A percentile compares a stretch with the other conserved stretches of the same genome.
Conservation (phyloP, 2,888 invertebrate species). For the Scaptomyza cyrtandrae region DNA sequence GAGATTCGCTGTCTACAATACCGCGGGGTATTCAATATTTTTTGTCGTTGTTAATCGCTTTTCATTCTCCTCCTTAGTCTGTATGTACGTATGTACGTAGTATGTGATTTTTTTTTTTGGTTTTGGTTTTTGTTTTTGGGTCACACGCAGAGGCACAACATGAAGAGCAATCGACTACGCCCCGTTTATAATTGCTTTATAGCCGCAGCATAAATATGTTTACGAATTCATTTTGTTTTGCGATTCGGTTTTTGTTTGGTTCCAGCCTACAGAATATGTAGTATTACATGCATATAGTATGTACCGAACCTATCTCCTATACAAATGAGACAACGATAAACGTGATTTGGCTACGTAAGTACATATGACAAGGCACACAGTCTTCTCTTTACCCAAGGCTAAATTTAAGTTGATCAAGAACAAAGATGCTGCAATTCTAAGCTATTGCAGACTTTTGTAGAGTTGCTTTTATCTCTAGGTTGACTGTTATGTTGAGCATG, state of each 20-base stretch:
- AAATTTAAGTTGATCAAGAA: conserved; percentile 1
- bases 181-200: conserved; percentile 78
- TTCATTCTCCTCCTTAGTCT: conserved; percentile 14
- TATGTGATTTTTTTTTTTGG: conserved; percentile 4
- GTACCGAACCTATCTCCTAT: conserved; percentile 7
- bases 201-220: conserved; percentile 59
- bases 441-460: no score
- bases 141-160: conserved; percentile 21
- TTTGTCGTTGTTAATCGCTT: conserved; percentile 45
- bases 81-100: conserved; percentile 1
- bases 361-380: conserved; percentile 4
- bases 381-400: neutral
- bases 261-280: conserved; percentile 32
- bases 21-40: conserved; percentile 53
- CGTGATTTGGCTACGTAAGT: conserved; percentile 56
- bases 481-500: neutral
- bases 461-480: neutral
- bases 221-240: conserved; percentile 20
- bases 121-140: conserved; percentile 31
- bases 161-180: conserved; percentile 54
- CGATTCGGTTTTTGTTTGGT: conserved; percentile 14
- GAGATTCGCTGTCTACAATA: conserved; percentile 41
- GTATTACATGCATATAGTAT: conserved; percentile 26
- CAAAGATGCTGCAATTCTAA: conserved; percentile 16
- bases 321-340: conserved; percentile 48